Conservation (phyloP, 2,113 vertebrate species). For the Micronisus gabar region DNA sequence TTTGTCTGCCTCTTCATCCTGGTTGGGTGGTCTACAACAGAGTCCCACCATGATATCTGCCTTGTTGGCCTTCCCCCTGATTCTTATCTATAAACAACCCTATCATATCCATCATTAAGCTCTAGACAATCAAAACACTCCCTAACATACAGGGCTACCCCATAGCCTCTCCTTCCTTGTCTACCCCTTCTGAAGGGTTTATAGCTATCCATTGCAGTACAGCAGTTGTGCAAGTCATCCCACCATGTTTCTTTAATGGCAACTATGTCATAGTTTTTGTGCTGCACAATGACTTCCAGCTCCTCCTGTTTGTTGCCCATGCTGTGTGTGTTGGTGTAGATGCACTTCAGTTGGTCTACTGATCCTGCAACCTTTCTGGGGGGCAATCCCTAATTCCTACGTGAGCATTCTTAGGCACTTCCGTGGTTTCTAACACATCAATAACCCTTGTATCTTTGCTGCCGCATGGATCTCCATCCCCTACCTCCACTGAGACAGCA, state of each 20-base stretch:
- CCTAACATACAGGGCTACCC: neutral
- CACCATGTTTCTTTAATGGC: neutral
- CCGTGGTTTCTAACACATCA: neutral
- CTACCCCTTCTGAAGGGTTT: neutral
- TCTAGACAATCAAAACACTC: no score
- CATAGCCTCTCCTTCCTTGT: neutral
- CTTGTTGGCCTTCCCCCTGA: no score
- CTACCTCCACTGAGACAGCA: neutral
- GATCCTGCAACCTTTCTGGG: neutral
- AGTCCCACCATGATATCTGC: no score
- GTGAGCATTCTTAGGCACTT: neutral
- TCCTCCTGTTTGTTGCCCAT: neutral
- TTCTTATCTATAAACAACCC: no score
- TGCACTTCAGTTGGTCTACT: neutral
- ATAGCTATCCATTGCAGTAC: neutral
- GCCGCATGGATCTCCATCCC: neutral
- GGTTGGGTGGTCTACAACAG: no score
- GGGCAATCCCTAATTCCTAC: neutral
- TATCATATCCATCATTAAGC: no score
- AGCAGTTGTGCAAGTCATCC: neutral
- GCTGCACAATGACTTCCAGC: neutral
- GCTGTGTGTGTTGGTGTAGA: neutral
- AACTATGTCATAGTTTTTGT: neutral
- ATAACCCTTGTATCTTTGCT: neutral
- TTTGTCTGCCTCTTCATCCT: no score